phyloP scores from a whole-genome alignment of 2,888 invertebrate species.

The Strigamia transsilvanica region DNA sequence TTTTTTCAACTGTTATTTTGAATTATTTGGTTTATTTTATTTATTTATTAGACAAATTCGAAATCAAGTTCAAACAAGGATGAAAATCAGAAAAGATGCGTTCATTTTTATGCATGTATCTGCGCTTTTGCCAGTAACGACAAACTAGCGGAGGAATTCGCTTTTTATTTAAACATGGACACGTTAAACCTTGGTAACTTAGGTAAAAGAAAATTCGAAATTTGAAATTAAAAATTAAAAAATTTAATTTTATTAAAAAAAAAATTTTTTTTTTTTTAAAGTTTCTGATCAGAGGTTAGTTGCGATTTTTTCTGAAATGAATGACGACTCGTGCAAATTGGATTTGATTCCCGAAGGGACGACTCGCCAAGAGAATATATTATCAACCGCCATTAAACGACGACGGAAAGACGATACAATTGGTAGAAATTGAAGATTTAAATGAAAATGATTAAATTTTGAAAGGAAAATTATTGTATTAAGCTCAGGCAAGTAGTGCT shows the following conservation, averaged over 20 bases:
- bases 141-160: conserved; percentile 72
- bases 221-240: background rate
- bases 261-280: background rate
- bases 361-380: conserved; percentile 53
- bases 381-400: conserved; percentile 16
- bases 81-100: conserved; percentile 66
- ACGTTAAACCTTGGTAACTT: conserved; percentile 55
- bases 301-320: conserved; percentile 48
- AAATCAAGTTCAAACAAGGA: conserved; percentile 54
- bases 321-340: conserved; percentile 58
- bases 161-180: conserved; percentile 69
- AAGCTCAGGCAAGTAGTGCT: conserved; percentile 64
- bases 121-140: conserved; percentile 75
- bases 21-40: background rate
- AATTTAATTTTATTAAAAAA: background rate
- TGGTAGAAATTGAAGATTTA: background rate
- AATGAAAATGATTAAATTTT: background rate
- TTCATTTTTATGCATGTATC: conserved; percentile 77
- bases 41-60: background rate
- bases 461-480: conserved; percentile 11
- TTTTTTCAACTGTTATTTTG: background rate
- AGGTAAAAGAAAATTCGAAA: background rate
- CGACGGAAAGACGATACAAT: conserved; percentile 51
- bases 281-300: conserved; percentile 51
- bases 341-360: conserved; percentile 63